A percentile compares a stretch with the other conserved stretches of the same genome.
Conservation (phyloP, 2,113 vertebrate genomes). For the Brachionichthys hirsutus region DNA sequence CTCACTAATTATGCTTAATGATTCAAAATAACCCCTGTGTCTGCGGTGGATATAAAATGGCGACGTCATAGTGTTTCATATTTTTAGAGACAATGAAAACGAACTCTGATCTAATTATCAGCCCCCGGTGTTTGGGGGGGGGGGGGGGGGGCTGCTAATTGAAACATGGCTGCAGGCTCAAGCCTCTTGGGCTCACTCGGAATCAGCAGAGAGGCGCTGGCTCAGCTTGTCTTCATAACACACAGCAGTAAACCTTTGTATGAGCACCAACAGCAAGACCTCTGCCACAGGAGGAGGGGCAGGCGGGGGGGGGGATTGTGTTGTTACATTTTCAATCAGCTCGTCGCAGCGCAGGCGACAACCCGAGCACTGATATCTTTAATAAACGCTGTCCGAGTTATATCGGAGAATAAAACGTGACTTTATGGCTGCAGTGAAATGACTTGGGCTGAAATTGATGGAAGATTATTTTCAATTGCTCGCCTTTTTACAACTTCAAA, state of each 20-base stretch:
- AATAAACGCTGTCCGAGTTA: slow-evolving; percentile 31
- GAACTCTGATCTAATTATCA: slow-evolving; percentile 77
- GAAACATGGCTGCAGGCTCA: slow-evolving; percentile 43
- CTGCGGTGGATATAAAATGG: slow-evolving; percentile 66
- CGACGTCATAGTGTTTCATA: slow-evolving; percentile 62
- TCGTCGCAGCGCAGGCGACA: slow-evolving; percentile 19
- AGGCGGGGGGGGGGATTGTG: slow-evolving; percentile 25
- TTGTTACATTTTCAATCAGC: slow-evolving; percentile 20
- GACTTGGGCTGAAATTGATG: slow-evolving; percentile 44
- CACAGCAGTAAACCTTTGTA: slow-evolving; percentile 20
- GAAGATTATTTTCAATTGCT: slow-evolving; percentile 59
- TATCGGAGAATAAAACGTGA: slow-evolving; percentile 34
- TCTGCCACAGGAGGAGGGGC: slow-evolving; percentile 4
- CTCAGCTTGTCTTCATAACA: slow-evolving; percentile 26
- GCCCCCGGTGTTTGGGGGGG: slow-evolving; percentile 46
- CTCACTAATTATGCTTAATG: slow-evolving; percentile 76
- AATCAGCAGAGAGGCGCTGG: slow-evolving; percentile 14
- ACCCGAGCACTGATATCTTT: slow-evolving; percentile 16
- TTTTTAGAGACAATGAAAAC: slow-evolving; percentile 73
- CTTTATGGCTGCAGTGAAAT: slow-evolving; percentile 21
- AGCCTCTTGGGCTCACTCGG: slow-evolving; percentile 30
- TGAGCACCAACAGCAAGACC: slow-evolving; percentile 26
- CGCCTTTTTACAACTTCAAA: slow-evolving; percentile 54
- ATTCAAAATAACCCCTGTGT: slow-evolving; percentile 74
- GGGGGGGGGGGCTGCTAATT: slow-evolving; percentile 59